Evolutionary conservation across 2,888 invertebrate genomes (phyloP).

Genomic region (Bombylius discolor): DNA sequence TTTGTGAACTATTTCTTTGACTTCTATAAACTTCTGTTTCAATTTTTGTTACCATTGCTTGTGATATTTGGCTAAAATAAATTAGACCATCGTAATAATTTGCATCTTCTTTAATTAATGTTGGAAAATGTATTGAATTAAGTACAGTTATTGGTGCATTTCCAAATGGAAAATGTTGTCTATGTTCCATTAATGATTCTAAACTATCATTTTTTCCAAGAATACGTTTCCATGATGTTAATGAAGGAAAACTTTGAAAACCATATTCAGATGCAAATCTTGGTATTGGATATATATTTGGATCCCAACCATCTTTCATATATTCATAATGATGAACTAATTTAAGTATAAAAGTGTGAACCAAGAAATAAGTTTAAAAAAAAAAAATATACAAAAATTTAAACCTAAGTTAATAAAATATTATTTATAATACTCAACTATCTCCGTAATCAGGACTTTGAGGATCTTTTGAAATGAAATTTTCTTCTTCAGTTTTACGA

Average conservation of each 20-base stretch:
- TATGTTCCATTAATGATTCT: constrained; percentile 53
- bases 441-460: constrained; percentile 73
- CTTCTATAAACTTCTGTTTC: constrained; percentile 76
- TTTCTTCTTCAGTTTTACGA: constrained; percentile 53
- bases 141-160: constrained; percentile 48
- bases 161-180: constrained; percentile 79
- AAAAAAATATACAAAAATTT: neutral
- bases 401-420: too few species aligned
- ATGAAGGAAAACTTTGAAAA: constrained; percentile 75
- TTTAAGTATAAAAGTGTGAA: constrained; percentile 16
- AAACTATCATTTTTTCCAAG: constrained; percentile 42
- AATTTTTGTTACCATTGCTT: constrained; percentile 77
- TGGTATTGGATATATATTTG: constrained; percentile 60
- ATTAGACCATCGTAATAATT: constrained; percentile 54
- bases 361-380: neutral
- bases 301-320: constrained; percentile 64
- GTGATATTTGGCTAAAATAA: constrained; percentile 78
- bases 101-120: constrained; percentile 42
- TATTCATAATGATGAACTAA: constrained; percentile 85
- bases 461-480: constrained; percentile 66
- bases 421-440: constrained; percentile 38
- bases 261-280: constrained; percentile 95
- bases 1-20: constrained; percentile 24
- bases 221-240: constrained; percentile 51
- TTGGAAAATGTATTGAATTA: constrained; percentile 48